phyloP scores from a whole-genome alignment of 2,113 vertebrate species.

The Vombatus ursinus region DNA sequence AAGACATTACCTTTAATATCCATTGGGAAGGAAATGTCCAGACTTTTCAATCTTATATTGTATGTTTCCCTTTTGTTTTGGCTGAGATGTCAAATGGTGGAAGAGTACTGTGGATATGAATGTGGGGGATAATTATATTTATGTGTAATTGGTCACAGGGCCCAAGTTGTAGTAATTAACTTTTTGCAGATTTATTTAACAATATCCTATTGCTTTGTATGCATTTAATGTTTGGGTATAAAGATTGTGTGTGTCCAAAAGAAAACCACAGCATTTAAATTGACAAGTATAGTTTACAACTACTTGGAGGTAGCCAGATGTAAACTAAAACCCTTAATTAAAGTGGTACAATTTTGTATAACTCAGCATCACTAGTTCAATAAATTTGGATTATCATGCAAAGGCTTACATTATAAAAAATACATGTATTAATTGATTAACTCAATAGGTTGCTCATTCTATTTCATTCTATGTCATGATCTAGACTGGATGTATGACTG shows the following conservation, averaged over 20 bases:
- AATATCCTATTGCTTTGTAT: conserved; percentile 89
- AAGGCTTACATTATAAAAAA: conserved; percentile 84
- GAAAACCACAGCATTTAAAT: conserved; percentile 87
- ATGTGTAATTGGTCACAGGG: conserved; percentile 85
- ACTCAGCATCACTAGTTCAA: conserved; percentile 89
- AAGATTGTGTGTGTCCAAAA: conserved; percentile 86
- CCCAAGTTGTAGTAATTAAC: conserved; percentile 85
- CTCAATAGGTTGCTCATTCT: too few relatives aligned
- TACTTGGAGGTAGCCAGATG: conserved; percentile 88
- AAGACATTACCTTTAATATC: conserved; percentile 88
- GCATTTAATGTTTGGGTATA: conserved; percentile 85
- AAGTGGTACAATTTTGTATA: conserved; percentile 93
- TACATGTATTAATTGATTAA: not conserved
- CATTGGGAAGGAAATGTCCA: conserved; percentile 85
- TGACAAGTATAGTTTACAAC: conserved; percentile 86
- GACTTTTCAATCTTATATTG: conserved; percentile 84
- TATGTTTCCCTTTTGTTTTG: conserved; percentile 87
- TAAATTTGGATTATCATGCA: conserved; percentile 91
- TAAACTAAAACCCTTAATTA: conserved; percentile 93
- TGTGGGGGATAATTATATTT: conserved; percentile 85
- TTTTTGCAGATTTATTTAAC: conserved; percentile 86
- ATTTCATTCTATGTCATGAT: not conserved
- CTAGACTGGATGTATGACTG: not conserved
- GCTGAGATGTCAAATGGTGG: conserved; percentile 88
- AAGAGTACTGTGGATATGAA: conserved; percentile 88